Evolutionary conservation across 1,140 invertebrate species (phyloP).

Genomic region (Tetramorium simillimum): DNA sequence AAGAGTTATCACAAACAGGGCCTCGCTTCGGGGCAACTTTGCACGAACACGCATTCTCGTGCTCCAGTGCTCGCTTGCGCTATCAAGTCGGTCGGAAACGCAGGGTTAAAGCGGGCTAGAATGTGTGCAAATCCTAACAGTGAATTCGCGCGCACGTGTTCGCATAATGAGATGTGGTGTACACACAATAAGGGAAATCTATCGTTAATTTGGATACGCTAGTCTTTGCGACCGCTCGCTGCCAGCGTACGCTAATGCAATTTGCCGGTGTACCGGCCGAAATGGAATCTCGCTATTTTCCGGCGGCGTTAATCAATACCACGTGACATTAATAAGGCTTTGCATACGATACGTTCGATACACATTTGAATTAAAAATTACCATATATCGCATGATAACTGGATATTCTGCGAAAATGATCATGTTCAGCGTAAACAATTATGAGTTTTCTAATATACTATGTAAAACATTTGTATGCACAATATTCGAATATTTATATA

Average conservation of each 20-base stretch:
- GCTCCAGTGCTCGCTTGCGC: constrained; percentile 31
- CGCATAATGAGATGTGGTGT: constrained; percentile 39
- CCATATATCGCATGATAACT: neutral
- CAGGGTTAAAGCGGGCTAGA: constrained; percentile 2
- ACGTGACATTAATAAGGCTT: neutral
- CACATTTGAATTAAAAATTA: neutral
- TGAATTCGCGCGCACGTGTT: constrained; percentile 25
- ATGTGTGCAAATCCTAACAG: constrained; percentile 26
- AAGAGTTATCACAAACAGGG: constrained; percentile 39
- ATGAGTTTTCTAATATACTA: neutral
- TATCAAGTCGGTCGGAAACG: constrained; percentile 55
- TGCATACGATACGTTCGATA: neutral
- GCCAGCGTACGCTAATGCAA: constrained; percentile 25
- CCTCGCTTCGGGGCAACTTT: constrained; percentile 25
- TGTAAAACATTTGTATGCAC: neutral
- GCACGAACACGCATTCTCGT: constrained; percentile 34
- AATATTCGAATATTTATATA: constrained; percentile 11
- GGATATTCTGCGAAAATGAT: neutral
- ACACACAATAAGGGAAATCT: constrained; percentile 22
- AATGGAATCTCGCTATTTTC: neutral
- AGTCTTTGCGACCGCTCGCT: neutral
- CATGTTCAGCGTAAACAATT: neutral
- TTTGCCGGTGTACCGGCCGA: constrained; percentile 13
- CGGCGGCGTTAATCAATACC: neutral
- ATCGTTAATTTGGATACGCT: constrained; percentile 38